Evolutionary conservation across 2,888 invertebrate genomes (phyloP).

Genomic region (Yponomeuta cagnagella): DNA sequence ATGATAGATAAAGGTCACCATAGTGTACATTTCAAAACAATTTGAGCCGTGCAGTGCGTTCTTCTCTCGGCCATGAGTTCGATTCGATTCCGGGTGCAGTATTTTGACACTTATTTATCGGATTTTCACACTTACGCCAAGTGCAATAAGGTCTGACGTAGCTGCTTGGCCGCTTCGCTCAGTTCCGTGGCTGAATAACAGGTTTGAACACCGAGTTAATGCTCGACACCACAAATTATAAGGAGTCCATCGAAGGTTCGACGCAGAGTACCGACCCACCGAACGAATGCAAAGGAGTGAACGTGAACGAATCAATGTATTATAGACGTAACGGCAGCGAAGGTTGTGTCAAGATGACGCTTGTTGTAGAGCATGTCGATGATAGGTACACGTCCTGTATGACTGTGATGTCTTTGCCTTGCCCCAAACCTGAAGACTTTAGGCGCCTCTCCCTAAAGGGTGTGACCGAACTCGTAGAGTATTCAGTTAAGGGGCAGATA

Average conservation of each 20-base stretch:
- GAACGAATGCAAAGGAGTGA: no score
- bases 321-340: no score
- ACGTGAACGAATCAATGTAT: no score
- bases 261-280: no score
- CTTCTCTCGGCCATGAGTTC: conserved; percentile 21
- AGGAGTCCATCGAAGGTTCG: neutral
- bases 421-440: no score
- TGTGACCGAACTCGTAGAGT: no score
- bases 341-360: no score
- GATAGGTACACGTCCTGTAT: no score
- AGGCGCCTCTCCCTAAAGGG: no score
- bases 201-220: neutral
- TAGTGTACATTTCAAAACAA: neutral
- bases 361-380: no score
- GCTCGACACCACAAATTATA: neutral
- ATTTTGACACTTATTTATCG: neutral
- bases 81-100: conserved; percentile 23
- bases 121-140: neutral
- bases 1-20: neutral
- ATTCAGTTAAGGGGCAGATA: no score
- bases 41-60: neutral
- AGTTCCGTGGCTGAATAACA: neutral
- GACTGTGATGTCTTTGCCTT: no score
- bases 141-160: neutral
- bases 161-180: neutral